Conservation (phyloP, 2,113 vertebrate genomes). For the Prionailurus viverrinus region DNA sequence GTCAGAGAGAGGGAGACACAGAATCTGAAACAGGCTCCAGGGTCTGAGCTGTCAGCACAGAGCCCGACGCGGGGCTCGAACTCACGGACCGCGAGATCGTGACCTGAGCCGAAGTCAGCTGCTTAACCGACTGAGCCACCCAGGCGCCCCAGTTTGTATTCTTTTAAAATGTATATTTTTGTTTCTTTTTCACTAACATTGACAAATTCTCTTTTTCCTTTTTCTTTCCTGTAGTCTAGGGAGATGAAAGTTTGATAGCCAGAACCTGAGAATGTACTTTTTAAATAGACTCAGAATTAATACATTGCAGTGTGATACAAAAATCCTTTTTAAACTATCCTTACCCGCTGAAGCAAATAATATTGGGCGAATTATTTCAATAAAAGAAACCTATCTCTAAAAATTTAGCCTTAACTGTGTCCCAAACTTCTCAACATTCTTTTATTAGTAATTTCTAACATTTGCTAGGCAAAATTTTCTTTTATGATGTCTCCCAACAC, state of each 20-base stretch:
- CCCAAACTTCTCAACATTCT: slow-evolving; percentile 5
- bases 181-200: not conserved
- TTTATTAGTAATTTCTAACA: slow-evolving; percentile 51
- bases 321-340: slow-evolving; percentile 49
- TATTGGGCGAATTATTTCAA: slow-evolving; percentile 51
- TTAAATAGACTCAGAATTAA: slow-evolving; percentile 67
- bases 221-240: not conserved
- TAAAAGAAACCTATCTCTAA: slow-evolving; percentile 26
- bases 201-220: not conserved
- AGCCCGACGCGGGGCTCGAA: no score
- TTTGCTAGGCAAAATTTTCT: slow-evolving; percentile 47
- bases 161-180: slow-evolving; percentile 42
- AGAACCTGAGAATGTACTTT: slow-evolving; percentile 50
- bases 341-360: slow-evolving; percentile 46
- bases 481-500: slow-evolving; percentile 34
- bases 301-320: not conserved
- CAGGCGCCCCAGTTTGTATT: not conserved
- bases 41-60: no score
- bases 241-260: slow-evolving; percentile 20
- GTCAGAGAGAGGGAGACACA: no score
- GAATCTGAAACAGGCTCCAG: no score
- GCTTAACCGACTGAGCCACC: no score
- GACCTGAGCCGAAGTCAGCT: no score
- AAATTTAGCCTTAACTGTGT: not conserved
- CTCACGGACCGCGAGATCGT: no score